Percentiles rank a stretch among this genome's conserved stretches.
Evolutionary conservation across 1,140 invertebrate genomes (phyloP).

Genomic region (Orchesella cincta): DNA sequence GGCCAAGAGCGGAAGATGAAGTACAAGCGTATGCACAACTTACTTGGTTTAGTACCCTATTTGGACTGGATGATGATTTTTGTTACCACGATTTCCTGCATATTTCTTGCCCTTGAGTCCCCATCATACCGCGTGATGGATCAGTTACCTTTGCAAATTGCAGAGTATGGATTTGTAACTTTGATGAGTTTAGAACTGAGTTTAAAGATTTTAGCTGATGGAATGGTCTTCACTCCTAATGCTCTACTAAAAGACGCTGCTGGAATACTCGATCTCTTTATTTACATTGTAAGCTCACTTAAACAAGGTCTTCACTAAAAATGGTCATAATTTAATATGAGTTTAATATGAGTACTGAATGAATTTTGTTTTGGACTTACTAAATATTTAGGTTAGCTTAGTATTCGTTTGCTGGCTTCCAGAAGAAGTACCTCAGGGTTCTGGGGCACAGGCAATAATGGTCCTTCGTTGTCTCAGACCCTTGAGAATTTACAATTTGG

Average conservation of each 20-base stretch:
- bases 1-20: slow-evolving; percentile 96
- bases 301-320: slow-evolving; percentile 8
- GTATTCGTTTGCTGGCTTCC: slow-evolving; percentile 98
- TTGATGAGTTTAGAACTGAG: slow-evolving; percentile 96
- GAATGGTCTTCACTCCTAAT: slow-evolving; percentile 98
- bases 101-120: slow-evolving; percentile 99
- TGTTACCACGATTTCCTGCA: slow-evolving; percentile 93
- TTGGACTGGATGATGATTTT: slow-evolving; percentile 99
- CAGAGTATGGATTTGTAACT: slow-evolving; percentile 96
- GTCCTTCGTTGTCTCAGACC: slow-evolving; percentile 94
- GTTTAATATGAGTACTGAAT: slow-evolving; percentile 9
- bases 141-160: slow-evolving; percentile 81
- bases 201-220: slow-evolving; percentile 95
- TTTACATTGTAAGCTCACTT: slow-evolving; percentile 79
- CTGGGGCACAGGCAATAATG: slow-evolving; percentile 90
- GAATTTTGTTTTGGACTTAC: too few species aligned
- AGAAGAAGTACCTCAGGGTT: slow-evolving; percentile 82
- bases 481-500: slow-evolving; percentile 93
- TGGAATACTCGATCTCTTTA: slow-evolving; percentile 94
- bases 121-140: slow-evolving; percentile 84
- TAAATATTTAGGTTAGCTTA: slow-evolving; percentile 78
- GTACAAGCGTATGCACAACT: slow-evolving; percentile 95
- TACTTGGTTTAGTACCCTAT: slow-evolving; percentile 95
- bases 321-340: slow-evolving; percentile 1
- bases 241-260: slow-evolving; percentile 97